A percentile compares a stretch with the other conserved stretches of the same genome.
Evolutionary conservation across 2,797 vertebrate species (phyloP).

Genomic region (Chiloscyllium punctatum): DNA sequence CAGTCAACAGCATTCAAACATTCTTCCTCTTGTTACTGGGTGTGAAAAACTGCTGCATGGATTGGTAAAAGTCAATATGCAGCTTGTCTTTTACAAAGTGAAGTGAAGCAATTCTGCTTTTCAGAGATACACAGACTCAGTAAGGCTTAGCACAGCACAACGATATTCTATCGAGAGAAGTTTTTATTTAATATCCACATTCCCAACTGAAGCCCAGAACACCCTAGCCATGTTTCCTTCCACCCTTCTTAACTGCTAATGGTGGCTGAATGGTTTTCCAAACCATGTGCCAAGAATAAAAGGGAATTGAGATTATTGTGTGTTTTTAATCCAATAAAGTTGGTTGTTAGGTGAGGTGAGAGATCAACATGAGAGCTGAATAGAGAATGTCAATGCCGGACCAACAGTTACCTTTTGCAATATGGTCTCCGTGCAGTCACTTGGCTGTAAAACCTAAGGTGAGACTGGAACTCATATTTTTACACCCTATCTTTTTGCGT

Average conservation of each 20-base stretch:
- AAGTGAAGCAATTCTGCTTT: background rate
- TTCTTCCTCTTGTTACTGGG: too few relatives aligned
- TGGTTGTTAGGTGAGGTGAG: background rate
- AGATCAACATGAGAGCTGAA: background rate
- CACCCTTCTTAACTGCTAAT: background rate
- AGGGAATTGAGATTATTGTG: background rate
- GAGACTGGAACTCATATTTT: background rate
- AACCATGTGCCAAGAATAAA: background rate
- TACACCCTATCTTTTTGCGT: background rate
- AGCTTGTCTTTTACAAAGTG: background rate
- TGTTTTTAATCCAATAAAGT: background rate
- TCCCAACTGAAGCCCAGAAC: background rate
- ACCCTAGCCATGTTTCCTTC: background rate
- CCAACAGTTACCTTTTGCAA: background rate
- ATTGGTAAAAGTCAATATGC: background rate
- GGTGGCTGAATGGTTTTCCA: background rate
- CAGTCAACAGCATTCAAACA: background rate
- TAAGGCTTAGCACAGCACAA: background rate
- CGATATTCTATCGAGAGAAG: background rate
- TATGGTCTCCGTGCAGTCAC: background rate
- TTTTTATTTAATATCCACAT: conserved; percentile 12
- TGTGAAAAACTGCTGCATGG: background rate
- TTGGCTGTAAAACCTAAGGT: background rate
- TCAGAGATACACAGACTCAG: background rate
- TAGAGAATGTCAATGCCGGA: background rate